Base-by-base conservation (phyloP, 2,888 invertebrate species). In the Melanchra persicariae region DNA sequence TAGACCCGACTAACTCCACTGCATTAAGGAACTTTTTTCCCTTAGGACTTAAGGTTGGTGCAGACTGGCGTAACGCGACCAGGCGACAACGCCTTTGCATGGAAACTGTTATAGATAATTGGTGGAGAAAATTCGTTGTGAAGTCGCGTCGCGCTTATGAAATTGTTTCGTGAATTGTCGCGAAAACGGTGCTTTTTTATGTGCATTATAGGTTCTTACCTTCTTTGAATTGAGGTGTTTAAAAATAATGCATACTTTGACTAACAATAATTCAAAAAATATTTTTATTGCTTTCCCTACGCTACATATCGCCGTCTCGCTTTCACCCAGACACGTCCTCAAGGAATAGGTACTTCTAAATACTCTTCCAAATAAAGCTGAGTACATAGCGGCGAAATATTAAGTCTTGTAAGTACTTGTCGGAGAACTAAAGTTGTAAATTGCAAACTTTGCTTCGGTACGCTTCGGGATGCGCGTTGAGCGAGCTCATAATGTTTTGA, bases 321-420 rank as follows among this genome's bases (percentile, higher is more conserved):
- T 67, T 52, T 19, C 43, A 61, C 66, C 45, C 68, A 43, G 77
- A 67, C 73, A 65, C 71, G 78, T 78, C 67, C 74, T 74, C 64
- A 68, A 81, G 82, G 86, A 82, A 65, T 84, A n/a, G n/a, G n/a
- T n/a, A 83, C 86, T 85, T 83, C 81, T 86, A 88, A 88, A 88
- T 88, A 87, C 86, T 88, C 83, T 81, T 85, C 85, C 84, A 86
- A 86, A 87, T 88, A 88, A 88, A 85, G 84, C 86, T 85, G 75
- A 85, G 89, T 88, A 88, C 86, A 87, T 85, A 89, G 83, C 83
- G 75, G 81, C 70, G 79, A 70, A 74, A 81, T 81, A 84, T 82
- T 83, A 82, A 83, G 85, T 82, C 82, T 83, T 84, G 77, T 85
- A 80, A 84, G 86, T 83, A 83, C 86, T 87, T 87, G 85, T 83